These are phyloP conservation scores for Samia ricini DNA, from an alignment of 1,140 invertebrate species.

Conservation along the genomic window DNA sequence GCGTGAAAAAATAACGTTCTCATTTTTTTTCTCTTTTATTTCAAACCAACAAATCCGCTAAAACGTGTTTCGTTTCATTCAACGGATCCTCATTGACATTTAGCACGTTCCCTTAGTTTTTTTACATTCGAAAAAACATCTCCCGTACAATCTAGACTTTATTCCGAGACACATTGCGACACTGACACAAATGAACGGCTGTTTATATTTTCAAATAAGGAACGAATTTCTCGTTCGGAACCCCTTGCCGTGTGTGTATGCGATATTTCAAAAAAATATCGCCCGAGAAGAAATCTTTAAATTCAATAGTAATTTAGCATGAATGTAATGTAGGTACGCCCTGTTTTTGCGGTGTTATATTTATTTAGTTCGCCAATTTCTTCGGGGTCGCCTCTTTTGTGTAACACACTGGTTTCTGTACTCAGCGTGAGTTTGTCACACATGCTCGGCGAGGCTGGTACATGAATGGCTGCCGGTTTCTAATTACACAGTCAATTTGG, in stretches of 20 bases:
- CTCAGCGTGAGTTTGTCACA: conserved; percentile 66
- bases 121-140: conserved; percentile 31
- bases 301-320: conserved; percentile 72
- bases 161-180: conserved; percentile 47
- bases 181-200: conserved; percentile 25
- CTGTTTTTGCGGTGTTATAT: conserved; percentile 75
- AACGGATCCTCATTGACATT: conserved; percentile 47
- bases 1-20: conserved; percentile 5
- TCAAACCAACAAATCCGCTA: conserved; percentile 36
- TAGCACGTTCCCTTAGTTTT: conserved; percentile 42
- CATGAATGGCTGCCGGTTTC: conserved; percentile 59
- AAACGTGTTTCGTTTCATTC: conserved; percentile 63
- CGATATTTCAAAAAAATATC: conserved; percentile 68
- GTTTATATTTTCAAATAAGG: conserved; percentile 33
- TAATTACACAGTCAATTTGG: conserved; percentile 77
- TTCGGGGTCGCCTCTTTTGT: conserved; percentile 59
- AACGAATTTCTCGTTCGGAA: conserved; percentile 57
- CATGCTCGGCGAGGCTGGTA: conserved; percentile 39
- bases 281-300: conserved; percentile 68
- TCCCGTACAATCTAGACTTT: conserved; percentile 39
- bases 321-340: conserved; percentile 66
- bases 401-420: conserved; percentile 66
- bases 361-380: conserved; percentile 72
- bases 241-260: conserved; percentile 63
- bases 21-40: conserved; percentile 36